Conservation (phyloP, 2,113 vertebrate genomes). For the Otolemur garnettii region DNA sequence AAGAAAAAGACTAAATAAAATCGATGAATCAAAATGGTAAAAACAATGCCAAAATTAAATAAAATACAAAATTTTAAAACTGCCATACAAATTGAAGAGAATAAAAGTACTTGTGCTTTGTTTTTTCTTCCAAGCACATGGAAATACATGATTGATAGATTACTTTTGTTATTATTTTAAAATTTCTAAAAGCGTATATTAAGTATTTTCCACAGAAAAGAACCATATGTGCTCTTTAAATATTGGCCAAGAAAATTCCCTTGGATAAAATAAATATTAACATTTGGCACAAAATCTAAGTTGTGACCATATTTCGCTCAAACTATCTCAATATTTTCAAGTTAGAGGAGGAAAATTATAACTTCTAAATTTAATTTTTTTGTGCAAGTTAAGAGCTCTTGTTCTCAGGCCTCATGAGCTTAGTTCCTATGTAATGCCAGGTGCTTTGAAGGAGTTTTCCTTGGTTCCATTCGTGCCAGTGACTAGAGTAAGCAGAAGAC, state of each 20-base stretch:
- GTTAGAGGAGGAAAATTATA: not conserved
- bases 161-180: constrained; percentile 74
- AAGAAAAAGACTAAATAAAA: constrained; percentile 21
- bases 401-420: not conserved
- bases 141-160: constrained; percentile 30
- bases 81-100: constrained; percentile 30
- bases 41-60: constrained; percentile 48
- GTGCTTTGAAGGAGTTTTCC: not conserved
- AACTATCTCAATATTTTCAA: constrained; percentile 25
- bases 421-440: not conserved
- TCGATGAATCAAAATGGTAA: constrained; percentile 29
- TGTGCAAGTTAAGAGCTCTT: not conserved
- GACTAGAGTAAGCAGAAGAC: not conserved
- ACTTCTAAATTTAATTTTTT: constrained; percentile 47
- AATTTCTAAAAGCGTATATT: constrained; percentile 68
- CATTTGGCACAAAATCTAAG: constrained; percentile 49
- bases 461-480: not conserved
- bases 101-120: not conserved
- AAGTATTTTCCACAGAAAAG: constrained; percentile 71
- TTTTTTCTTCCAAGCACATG: not conserved
- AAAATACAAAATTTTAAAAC: constrained; percentile 8
- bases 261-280: constrained; percentile 76
- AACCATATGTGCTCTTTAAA: constrained; percentile 63
- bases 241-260: constrained; percentile 47
- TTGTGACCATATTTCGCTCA: constrained; percentile 54